Base-by-base conservation (phyloP, 2,888 invertebrate species). In the Ophonus ardosiacus region DNA sequence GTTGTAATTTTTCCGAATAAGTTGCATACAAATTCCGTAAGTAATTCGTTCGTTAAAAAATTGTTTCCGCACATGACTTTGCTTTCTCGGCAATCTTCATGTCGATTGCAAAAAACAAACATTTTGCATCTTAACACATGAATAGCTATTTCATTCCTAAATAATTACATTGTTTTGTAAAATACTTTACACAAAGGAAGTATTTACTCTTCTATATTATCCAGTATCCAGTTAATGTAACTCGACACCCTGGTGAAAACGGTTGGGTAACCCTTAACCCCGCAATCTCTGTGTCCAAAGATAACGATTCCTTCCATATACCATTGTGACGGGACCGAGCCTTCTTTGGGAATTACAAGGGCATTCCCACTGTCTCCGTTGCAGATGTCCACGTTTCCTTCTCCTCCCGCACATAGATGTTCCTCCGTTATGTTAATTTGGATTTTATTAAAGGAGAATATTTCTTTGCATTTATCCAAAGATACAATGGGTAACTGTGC, bases 241-340 rank as follows among this genome's bases (percentile, higher is more conserved):
- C 90, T 88, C 0, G 92, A 89, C 0, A 93, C 90, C 80, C 91
- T 91, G 0, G 93, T 94, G 88, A 94, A 94, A 5, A 94, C 92
- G 0, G 93, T 93, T 0, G 94, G 94, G 10, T 89, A 90, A 0
- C 91, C 91, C 0, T 91, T 90, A 0, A 91, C 87, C 0, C 93
- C 93, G 86, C 93, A 93, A 2, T n/a, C n/a, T n/a, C n/a, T n/a
- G n/a, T n/a, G n/a, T n/a, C 93, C 93, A 83, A 91, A 93, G 0
- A 93, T 93, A 0, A 95, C 94, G 0, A 95, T 90, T 0, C 95
- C 95, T 57, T 74, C 82, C 17, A 74, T 40, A 38, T 38, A 82
- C 31, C 31, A 82, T 0, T 92, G 91, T 0, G 91, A 90, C 7
- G 43, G 43, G 1, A 1, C 38, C 10, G 17, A n/a, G 1, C 17